Evolutionary conservation across 2,888 invertebrate genomes (phyloP).

Genomic region (Alviniconcha strummeri): DNA sequence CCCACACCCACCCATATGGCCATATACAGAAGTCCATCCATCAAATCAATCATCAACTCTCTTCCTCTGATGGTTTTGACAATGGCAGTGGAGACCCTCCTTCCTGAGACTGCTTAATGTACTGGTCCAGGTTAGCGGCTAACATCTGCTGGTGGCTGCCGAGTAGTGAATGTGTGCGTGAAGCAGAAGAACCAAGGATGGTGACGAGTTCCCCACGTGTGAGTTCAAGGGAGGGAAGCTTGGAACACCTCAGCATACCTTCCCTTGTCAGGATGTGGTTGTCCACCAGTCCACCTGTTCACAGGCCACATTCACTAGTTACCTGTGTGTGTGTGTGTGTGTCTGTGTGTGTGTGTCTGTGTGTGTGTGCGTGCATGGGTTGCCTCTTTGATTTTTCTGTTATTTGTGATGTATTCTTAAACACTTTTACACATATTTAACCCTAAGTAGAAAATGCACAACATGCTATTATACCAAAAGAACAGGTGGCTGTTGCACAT

Average conservation of each 20-base stretch:
- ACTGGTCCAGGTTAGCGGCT: slow-evolving; percentile 43
- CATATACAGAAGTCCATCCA: background rate
- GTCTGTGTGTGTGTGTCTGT: too few relatives aligned
- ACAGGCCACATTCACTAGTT: too few relatives aligned
- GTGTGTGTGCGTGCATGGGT: too few relatives aligned
- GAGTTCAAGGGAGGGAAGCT: slow-evolving; percentile 41
- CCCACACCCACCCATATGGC: background rate
- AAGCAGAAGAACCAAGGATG: slow-evolving; percentile 37
- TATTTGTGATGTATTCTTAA: too few relatives aligned
- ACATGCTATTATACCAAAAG: too few relatives aligned
- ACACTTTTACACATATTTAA: too few relatives aligned
- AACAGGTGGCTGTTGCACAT: too few relatives aligned
- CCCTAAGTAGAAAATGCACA: too few relatives aligned
- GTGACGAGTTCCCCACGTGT: slow-evolving; percentile 41
- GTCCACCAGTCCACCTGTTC: slow-evolving; percentile 46
- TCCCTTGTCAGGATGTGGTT: slow-evolving; percentile 41
- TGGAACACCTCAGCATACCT: slow-evolving; percentile 33
- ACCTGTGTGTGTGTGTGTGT: too few relatives aligned
- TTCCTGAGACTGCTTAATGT: slow-evolving; percentile 38
- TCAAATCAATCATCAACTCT: background rate
- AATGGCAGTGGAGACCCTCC: background rate
- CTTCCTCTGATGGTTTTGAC: background rate
- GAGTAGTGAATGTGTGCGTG: slow-evolving; percentile 41
- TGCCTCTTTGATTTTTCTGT: too few relatives aligned
- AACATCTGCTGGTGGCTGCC: slow-evolving; percentile 41